Percentiles rank a stretch among this genome's conserved stretches.
These are phyloP conservation scores for Acronicta psi DNA, from an alignment of 2,888 invertebrate species.

Conservation along the genomic window DNA sequence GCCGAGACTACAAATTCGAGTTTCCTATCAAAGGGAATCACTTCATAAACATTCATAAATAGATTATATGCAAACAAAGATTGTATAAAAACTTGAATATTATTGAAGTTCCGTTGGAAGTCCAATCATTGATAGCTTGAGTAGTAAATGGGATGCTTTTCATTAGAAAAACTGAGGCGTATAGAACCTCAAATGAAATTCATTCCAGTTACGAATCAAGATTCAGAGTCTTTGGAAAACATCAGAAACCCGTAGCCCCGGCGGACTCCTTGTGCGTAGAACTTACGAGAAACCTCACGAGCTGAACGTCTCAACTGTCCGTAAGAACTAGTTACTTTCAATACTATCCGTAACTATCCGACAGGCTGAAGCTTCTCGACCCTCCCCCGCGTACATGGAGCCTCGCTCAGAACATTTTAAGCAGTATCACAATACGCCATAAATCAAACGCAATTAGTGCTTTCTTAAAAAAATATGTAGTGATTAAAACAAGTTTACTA, in stretches of 20 bases:
- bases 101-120: conserved; percentile 38
- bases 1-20: conserved; percentile 33
- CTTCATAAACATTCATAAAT: conserved; percentile 41
- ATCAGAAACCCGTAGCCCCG: conserved; percentile 25
- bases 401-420: conserved; percentile 29
- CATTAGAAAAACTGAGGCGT: conserved; percentile 58
- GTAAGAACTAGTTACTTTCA: conserved; percentile 15
- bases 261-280: conserved; percentile 2
- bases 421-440: conserved; percentile 68
- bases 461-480: conserved; percentile 83
- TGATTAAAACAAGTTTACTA: conserved; percentile 83
- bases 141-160: conserved; percentile 46
- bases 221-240: conserved; percentile 33
- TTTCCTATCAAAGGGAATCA: conserved; percentile 26
- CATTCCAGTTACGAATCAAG: conserved; percentile 47
- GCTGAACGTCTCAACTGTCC: conserved; percentile 24
- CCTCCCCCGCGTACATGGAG: conserved; percentile 7
- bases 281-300: conserved; percentile 28
- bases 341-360: conserved; percentile 15
- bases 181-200: conserved; percentile 49
- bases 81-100: conserved; percentile 49
- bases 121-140: conserved; percentile 40
- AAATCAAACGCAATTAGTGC: conserved; percentile 67
- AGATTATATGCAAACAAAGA: conserved; percentile 35
- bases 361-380: conserved; percentile 33